phyloP scores from a whole-genome alignment of 2,888 invertebrate genomes.

The Leptopterna dolabrata region DNA sequence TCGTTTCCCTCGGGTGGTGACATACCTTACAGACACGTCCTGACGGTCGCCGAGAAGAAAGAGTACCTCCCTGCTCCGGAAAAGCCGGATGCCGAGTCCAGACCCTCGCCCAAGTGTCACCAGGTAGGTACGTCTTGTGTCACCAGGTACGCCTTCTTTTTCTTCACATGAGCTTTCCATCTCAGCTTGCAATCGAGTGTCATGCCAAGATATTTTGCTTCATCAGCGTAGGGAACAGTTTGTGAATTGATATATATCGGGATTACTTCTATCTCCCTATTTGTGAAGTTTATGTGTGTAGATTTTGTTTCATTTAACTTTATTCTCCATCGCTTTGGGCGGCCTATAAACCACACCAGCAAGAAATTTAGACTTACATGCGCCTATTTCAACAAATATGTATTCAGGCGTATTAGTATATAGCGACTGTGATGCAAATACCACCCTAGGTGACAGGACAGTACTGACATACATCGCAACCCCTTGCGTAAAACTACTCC shows the following conservation, averaged over 20 bases:
- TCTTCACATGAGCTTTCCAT: too few species aligned
- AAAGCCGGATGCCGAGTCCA: slow-evolving; percentile 72
- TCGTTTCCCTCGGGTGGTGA: slow-evolving; percentile 73
- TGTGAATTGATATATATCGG: too few species aligned
- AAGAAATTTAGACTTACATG: neutral
- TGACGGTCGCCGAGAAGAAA: slow-evolving; percentile 85
- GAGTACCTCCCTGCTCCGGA: slow-evolving; percentile 77
- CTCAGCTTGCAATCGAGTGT: too few species aligned
- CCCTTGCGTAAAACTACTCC: too few species aligned
- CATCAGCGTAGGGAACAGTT: too few species aligned
- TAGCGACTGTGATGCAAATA: neutral
- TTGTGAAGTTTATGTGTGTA: too few species aligned
- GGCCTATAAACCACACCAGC: neutral
- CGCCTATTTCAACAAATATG: neutral
- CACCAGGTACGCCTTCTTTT: too few species aligned
- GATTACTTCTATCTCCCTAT: too few species aligned
- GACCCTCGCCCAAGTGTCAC: slow-evolving; percentile 72
- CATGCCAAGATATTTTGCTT: too few species aligned
- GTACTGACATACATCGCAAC: neutral
- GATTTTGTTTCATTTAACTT: too few species aligned
- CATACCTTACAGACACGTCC: slow-evolving; percentile 81
- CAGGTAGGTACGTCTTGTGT: too few species aligned
- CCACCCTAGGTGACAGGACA: neutral
- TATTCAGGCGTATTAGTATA: neutral
- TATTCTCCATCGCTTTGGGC: too few species aligned